phyloP scores from a whole-genome alignment of 2,797 vertebrate genomes.

The Myotis vivesi region DNA sequence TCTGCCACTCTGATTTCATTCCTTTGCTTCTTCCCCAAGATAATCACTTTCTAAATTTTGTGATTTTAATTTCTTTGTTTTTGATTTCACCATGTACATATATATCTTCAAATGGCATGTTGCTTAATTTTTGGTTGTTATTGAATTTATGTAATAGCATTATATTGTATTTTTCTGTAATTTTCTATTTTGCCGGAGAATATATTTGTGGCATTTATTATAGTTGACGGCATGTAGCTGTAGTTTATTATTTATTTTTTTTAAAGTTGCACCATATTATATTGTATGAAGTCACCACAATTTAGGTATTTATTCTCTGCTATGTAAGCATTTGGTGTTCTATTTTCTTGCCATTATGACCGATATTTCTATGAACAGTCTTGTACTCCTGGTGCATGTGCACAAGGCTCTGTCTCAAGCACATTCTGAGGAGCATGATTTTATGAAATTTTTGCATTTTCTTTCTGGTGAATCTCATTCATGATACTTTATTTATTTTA shows the following conservation, averaged over 20 bases:
- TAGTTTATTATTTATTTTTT: background rate
- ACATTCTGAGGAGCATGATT: background rate
- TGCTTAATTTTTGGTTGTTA: background rate
- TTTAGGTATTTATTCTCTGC: background rate
- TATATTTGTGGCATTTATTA: background rate
- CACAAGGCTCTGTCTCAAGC: background rate
- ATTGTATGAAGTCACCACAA: background rate
- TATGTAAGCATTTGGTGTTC: background rate
- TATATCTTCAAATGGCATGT: background rate
- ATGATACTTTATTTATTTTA: background rate
- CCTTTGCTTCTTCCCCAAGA: background rate
- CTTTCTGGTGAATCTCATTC: background rate
- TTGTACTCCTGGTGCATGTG: background rate
- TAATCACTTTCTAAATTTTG: background rate
- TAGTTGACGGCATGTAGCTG: background rate
- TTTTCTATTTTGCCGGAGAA: background rate
- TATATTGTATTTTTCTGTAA: background rate
- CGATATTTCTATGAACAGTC: background rate
- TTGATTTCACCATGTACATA: background rate
- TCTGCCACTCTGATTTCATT: background rate
- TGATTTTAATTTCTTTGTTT: background rate
- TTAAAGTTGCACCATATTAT: background rate
- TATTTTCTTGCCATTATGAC: background rate
- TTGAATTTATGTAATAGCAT: background rate
- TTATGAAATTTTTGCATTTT: background rate